Base-by-base conservation (phyloP, 2,888 invertebrate genomes). In the Catotricha subobsoleta region DNA sequence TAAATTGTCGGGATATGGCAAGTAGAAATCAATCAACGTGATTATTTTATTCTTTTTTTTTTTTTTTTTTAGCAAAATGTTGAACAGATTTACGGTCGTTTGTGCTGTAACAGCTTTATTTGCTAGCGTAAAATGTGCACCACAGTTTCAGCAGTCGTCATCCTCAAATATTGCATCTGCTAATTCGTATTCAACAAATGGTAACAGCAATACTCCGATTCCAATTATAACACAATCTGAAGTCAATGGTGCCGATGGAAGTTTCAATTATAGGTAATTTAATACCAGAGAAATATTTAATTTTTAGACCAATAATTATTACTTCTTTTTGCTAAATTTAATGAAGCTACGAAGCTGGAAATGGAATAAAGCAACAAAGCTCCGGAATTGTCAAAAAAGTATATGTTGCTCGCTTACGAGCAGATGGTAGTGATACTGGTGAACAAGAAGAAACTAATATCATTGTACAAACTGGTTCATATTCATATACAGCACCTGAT, bases 331-430 rank as follows among this genome's bases (percentile, higher is more conserved):
- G 8, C 13, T 20, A 21, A 23, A 16, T 27, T 37, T 13, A 10
- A 4, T 13, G 8, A 51, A 81, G 81, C 56, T 82, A 76, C 49
- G 81, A 81, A 65, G 79, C 81, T 16, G 80, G 74, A 3, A 80
- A 82, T 56, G 81, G 81, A 44, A 81, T 81, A 43, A 72, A 75
- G 51, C 74, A 80, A 1, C 76, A 80, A 61, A 79, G 80, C 58
- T 67, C 67, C 31, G 77, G 80, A 19, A 79, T 71, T 54, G 65
- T 77, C 49, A 81, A 80, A 59, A 67, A 71, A 45, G 56, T 73
- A 29, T 65, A 69, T 8, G 62, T 62, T 48, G 53, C 60, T 38
- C 53, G 50, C 27, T 51, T 60, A n/a, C 60, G 63, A 39, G 65
- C 64, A 15, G 60, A 58, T 25, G 60, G 61, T 3, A 59, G 62